Conservation (phyloP, 1,140 invertebrate genomes). For the Drosophila tristis region DNA sequence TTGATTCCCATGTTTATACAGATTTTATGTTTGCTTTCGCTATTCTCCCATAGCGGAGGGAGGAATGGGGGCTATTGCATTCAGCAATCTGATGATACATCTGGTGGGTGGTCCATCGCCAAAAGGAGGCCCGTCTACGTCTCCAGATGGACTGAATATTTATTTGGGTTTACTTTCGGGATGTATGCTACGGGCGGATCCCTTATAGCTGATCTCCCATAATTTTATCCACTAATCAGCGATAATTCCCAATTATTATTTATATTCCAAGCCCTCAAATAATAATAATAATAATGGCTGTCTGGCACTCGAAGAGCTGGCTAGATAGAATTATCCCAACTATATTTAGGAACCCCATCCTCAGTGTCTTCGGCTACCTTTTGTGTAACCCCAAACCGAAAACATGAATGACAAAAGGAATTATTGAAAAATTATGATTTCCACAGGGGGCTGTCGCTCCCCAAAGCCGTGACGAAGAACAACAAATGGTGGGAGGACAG, state of each 20-base stretch:
- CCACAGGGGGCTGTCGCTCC: slow-evolving; percentile 17
- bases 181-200: too few relatives aligned
- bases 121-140: slow-evolving; percentile 23
- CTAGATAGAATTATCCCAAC: not conserved
- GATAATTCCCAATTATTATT: too few relatives aligned
- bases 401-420: slow-evolving; percentile 29
- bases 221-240: too few relatives aligned
- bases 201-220: too few relatives aligned
- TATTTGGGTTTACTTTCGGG: too few relatives aligned
- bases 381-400: slow-evolving; percentile 40
- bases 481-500: not conserved
- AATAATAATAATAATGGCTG: too few relatives aligned
- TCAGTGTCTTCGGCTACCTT: slow-evolving; percentile 6
- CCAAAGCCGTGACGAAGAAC: slow-evolving; percentile 28
- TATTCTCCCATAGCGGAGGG: too few relatives aligned
- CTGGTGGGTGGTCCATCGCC: slow-evolving; percentile 32
- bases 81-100: not conserved
- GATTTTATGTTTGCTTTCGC: slow-evolving; percentile 39
- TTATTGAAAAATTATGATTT: slow-evolving; percentile 59
- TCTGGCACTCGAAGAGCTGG: not conserved
- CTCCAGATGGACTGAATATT: not conserved
- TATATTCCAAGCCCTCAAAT: too few relatives aligned
- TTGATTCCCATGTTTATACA: slow-evolving; percentile 34
- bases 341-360: slow-evolving; percentile 8
- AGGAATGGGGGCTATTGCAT: slow-evolving; percentile 13